phyloP scores from a whole-genome alignment of 2,888 invertebrate genomes.

The Orthosia cruda region DNA sequence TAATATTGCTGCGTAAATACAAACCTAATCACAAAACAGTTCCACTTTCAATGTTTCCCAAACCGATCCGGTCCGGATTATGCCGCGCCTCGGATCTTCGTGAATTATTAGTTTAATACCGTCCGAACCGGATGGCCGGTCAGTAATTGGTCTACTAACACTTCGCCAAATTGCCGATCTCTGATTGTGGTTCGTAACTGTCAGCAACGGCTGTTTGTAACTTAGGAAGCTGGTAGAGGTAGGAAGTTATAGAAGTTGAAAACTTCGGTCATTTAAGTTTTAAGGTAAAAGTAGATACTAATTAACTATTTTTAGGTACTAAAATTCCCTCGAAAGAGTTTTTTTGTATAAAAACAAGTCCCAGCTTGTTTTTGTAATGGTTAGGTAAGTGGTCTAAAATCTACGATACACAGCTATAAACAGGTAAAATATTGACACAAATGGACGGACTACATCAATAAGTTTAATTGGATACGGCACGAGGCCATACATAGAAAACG shows the following conservation, averaged over 20 bases:
- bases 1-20: slow-evolving; percentile 21
- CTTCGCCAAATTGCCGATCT: slow-evolving; percentile 70
- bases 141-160: slow-evolving; percentile 71
- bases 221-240: background rate
- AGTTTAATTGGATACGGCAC: too few relatives aligned
- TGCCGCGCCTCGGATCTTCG: slow-evolving; percentile 48
- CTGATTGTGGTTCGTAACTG: slow-evolving; percentile 51
- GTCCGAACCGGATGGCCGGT: slow-evolving; percentile 32
- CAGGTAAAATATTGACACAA: too few relatives aligned
- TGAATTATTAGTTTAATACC: slow-evolving; percentile 69
- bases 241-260: background rate
- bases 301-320: too few relatives aligned
- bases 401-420: too few relatives aligned
- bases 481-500: too few relatives aligned
- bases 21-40: slow-evolving; percentile 49
- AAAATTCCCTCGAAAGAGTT: too few relatives aligned
- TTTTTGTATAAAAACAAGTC: too few relatives aligned
- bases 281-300: background rate
- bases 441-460: too few relatives aligned
- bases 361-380: too few relatives aligned
- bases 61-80: slow-evolving; percentile 52
- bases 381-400: too few relatives aligned
- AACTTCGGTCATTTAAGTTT: slow-evolving; percentile 18
- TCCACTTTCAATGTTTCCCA: slow-evolving; percentile 34
- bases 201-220: slow-evolving; percentile 32